A percentile compares a stretch with the other conserved stretches of the same genome.
Evolutionary conservation across 37 sponge, comb jelly and placozoan genomes (phyloP).

Genomic region (Oopsacas minuta): DNA sequence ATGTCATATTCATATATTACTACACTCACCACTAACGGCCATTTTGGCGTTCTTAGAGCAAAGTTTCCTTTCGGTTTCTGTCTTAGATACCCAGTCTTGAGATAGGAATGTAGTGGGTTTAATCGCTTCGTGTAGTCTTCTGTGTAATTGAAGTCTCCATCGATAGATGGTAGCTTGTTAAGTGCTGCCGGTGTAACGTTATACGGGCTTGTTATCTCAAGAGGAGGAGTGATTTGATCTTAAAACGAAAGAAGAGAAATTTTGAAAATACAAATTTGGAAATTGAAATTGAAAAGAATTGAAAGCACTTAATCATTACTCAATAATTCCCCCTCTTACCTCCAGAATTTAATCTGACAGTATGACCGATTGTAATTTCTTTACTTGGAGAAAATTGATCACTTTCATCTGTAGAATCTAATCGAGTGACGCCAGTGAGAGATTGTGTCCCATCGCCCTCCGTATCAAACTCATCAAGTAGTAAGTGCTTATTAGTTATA

Average conservation of each 20-base stretch:
- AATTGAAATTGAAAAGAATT: conserved; percentile 5
- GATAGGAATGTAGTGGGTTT: background rate
- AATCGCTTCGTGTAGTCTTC: background rate
- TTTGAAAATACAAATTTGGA: background rate
- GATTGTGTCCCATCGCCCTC: background rate
- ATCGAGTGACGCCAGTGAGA: background rate
- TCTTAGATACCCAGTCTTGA: conserved; percentile 10
- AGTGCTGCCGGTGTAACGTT: background rate
- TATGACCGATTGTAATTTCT: background rate
- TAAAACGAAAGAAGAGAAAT: too few species aligned
- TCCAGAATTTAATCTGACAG: background rate
- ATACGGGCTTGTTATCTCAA: background rate
- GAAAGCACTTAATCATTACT: background rate
- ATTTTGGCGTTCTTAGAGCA: background rate
- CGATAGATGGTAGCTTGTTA: background rate
- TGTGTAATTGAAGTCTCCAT: background rate
- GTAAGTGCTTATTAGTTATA: background rate
- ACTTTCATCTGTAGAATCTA: background rate
- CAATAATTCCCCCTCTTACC: background rate
- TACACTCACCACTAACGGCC: background rate
- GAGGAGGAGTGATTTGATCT: background rate
- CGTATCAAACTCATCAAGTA: background rate
- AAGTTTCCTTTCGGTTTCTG: conserved; percentile 16
- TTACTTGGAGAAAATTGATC: background rate
- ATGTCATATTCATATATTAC: background rate